These are phyloP conservation scores for Pandemis heparana DNA, from an alignment of 2,888 invertebrate species.

Conservation along the genomic window DNA sequence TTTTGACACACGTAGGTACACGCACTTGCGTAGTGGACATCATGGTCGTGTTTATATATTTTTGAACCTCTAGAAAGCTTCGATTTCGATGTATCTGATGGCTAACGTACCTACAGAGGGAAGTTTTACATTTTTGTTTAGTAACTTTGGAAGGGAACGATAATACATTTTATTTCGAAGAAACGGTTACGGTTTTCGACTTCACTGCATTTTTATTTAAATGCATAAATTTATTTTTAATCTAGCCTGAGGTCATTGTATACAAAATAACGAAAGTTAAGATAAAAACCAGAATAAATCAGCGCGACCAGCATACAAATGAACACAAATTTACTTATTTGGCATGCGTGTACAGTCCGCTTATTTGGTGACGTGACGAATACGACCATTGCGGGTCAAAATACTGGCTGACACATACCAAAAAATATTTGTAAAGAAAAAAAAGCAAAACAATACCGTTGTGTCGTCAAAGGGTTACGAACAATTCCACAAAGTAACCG, in stretches of 20 bases:
- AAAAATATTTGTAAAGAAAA: constrained; percentile 33
- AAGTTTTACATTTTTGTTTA: too few relatives aligned
- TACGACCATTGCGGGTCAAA: constrained; percentile 47
- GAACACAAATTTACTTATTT: constrained; percentile 41
- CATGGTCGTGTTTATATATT: too few relatives aligned
- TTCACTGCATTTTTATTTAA: neutral
- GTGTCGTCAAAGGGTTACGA: constrained; percentile 17
- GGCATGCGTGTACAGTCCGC: constrained; percentile 49
- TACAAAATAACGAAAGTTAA: constrained; percentile 29
- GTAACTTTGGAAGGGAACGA: too few relatives aligned
- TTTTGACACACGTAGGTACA: too few relatives aligned
- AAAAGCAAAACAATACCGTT: constrained; percentile 25
- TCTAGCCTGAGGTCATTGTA: constrained; percentile 18
- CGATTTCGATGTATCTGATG: too few relatives aligned
- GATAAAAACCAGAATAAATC: constrained; percentile 30
- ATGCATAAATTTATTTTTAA: constrained; percentile 4
- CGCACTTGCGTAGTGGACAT: too few relatives aligned
- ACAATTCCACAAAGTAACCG: constrained; percentile 13
- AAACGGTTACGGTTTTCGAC: too few relatives aligned
- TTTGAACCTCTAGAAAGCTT: too few relatives aligned
- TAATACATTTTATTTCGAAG: too few relatives aligned
- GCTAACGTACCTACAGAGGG: too few relatives aligned
- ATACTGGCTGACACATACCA: constrained; percentile 44
- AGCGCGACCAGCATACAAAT: constrained; percentile 27
- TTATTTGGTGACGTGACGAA: constrained; percentile 52